Evolutionary conservation across 2,888 invertebrate species (phyloP).

Genomic region (Drosophila setosimentum): DNA sequence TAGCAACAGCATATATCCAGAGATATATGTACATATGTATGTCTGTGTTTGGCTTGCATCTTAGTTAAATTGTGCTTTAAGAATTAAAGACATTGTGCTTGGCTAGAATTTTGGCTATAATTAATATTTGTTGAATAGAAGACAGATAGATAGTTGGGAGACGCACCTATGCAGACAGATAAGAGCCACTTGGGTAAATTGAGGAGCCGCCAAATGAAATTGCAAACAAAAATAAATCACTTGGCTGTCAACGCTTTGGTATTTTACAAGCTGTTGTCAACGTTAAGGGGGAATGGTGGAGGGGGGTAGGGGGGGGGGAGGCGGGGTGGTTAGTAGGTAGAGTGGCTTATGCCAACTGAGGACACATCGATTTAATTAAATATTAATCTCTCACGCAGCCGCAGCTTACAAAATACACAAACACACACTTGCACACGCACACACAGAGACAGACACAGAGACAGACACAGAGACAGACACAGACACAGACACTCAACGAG

Average conservation of each 20-base stretch:
- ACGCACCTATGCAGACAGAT: slow-evolving; percentile 19
- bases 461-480: slow-evolving; percentile 17
- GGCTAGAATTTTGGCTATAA: slow-evolving; percentile 32
- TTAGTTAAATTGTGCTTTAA: slow-evolving; percentile 7
- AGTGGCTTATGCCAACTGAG: slow-evolving; percentile 32
- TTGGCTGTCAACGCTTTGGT: slow-evolving; percentile 63
- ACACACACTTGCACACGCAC: not conserved
- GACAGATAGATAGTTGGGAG: slow-evolving; percentile 34
- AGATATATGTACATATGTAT: not conserved
- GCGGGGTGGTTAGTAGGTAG: not conserved
- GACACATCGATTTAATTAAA: slow-evolving; percentile 73
- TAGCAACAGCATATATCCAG: not conserved
- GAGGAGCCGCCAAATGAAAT: slow-evolving; percentile 21
- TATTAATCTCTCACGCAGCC: slow-evolving; percentile 59
- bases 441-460: not conserved
- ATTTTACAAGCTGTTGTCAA: slow-evolving; percentile 73
- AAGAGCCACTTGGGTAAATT: not conserved
- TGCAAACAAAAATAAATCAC: slow-evolving; percentile 73
- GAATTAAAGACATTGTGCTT: slow-evolving; percentile 11
- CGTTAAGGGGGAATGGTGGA: not conserved
- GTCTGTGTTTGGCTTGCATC: not conserved
- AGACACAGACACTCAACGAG: not conserved
- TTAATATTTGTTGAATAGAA: slow-evolving; percentile 51
- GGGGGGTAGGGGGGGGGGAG: not conserved
- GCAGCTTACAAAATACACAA: slow-evolving; percentile 8